phyloP scores from a whole-genome alignment of 1,140 invertebrate species.

The Formica exsecta region DNA sequence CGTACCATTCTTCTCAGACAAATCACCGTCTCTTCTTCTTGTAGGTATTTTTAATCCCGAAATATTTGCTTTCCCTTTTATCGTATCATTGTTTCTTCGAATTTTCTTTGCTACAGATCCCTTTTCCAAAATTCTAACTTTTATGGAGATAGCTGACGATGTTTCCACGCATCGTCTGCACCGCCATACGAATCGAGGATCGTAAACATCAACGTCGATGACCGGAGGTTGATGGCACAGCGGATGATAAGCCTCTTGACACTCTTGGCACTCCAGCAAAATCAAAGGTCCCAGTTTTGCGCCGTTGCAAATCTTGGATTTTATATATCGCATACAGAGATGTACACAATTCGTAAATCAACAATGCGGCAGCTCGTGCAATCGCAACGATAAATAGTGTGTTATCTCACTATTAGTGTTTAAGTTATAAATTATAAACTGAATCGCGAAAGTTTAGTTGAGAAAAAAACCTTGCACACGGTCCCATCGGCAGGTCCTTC shows the following conservation, averaged over 20 bases:
- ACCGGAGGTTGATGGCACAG: conserved; percentile 78
- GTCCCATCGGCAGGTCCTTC: conserved; percentile 72
- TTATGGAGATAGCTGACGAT: neutral
- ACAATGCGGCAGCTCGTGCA: neutral
- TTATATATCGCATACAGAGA: neutral
- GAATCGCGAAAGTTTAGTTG: neutral
- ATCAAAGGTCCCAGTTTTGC: conserved; percentile 77
- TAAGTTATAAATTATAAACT: neutral
- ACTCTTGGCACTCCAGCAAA: conserved; percentile 78
- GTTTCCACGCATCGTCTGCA: conserved; percentile 71
- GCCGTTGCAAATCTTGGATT: conserved; percentile 78
- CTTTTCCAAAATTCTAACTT: neutral
- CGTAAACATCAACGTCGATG: conserved; percentile 74
- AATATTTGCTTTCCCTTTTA: conserved; percentile 11
- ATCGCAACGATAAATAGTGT: neutral
- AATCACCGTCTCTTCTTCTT: neutral
- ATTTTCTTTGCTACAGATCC: neutral
- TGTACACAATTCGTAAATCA: neutral
- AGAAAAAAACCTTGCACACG: conserved; percentile 74
- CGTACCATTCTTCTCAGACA: neutral
- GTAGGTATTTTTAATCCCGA: neutral
- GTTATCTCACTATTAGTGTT: neutral
- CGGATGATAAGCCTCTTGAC: conserved; percentile 78
- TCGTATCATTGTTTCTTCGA: neutral
- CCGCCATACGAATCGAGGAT: conserved; percentile 76